These are phyloP conservation scores for Elephantulus edwardii DNA, from an alignment of 2,113 vertebrate genomes.

Conservation along the genomic window DNA sequence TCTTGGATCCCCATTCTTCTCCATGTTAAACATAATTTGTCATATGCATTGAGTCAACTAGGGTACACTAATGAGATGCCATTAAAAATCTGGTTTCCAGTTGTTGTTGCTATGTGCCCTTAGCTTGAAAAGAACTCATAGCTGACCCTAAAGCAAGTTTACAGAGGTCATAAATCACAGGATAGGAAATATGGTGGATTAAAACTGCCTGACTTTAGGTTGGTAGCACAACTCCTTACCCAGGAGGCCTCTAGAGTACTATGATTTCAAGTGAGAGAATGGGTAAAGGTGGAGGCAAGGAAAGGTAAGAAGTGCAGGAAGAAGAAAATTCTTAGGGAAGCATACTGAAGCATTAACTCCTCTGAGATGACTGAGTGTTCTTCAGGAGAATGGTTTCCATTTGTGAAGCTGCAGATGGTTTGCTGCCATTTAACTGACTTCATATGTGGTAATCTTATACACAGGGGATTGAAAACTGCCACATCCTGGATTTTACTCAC, in stretches of 20 bases:
- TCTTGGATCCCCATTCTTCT: no score
- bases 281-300: accelerated
- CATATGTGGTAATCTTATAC: not conserved
- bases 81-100: not conserved
- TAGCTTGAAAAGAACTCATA: no score
- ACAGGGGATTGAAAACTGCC: not conserved
- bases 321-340: not conserved
- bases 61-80: not conserved
- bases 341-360: not conserved
- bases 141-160: no score
- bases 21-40: not conserved
- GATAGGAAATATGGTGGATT: no score
- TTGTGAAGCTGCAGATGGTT: not conserved
- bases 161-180: no score
- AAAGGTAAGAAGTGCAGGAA: not conserved
- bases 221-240: no score
- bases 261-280: no score
- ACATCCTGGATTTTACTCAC: not conserved
- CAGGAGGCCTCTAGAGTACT: no score
- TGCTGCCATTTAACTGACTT: not conserved
- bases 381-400: not conserved
- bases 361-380: not conserved
- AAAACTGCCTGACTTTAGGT: no score
- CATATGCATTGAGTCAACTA: accelerated
- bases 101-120: no score